These are phyloP conservation scores for Acanthurus tractus DNA, from an alignment of 2,797 vertebrate species.

Conservation along the genomic window DNA sequence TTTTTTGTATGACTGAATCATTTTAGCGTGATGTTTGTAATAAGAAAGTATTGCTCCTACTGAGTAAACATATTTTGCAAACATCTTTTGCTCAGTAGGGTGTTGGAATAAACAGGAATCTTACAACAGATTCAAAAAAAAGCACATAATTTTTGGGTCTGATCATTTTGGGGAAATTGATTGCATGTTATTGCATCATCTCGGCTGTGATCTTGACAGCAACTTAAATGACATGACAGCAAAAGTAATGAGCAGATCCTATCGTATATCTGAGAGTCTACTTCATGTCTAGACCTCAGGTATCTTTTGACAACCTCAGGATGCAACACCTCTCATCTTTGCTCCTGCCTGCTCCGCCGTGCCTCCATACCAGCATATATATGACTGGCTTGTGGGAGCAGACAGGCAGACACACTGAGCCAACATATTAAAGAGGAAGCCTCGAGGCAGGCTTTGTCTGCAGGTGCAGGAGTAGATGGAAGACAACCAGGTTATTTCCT, in stretches of 20 bases:
- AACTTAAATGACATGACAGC: constrained; percentile 8
- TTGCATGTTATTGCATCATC: constrained; percentile 55
- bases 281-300: constrained; percentile 9
- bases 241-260: constrained; percentile 16
- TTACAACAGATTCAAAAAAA: not conserved
- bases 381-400: constrained; percentile 26
- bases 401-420: constrained; percentile 26
- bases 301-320: constrained; percentile 31
- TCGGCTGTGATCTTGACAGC: constrained; percentile 6
- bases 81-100: too few relatives aligned
- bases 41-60: too few relatives aligned
- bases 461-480: constrained; percentile 63
- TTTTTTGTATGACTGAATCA: too few relatives aligned
- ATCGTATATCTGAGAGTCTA: constrained; percentile 6
- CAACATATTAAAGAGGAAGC: constrained; percentile 43
- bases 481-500: constrained; percentile 67
- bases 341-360: constrained; percentile 17
- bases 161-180: constrained; percentile 7
- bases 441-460: constrained; percentile 58
- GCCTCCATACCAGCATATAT: constrained; percentile 6
- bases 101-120: too few relatives aligned
- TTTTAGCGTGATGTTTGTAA: too few relatives aligned
- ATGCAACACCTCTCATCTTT: constrained; percentile 12
- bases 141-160: too few relatives aligned
- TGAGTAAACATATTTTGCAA: too few relatives aligned